A percentile compares a stretch with the other conserved stretches of the same genome.
Evolutionary conservation across 92 coral and sea anemone genomes (phyloP).

Genomic region (Parazoanthus atlanticus): DNA sequence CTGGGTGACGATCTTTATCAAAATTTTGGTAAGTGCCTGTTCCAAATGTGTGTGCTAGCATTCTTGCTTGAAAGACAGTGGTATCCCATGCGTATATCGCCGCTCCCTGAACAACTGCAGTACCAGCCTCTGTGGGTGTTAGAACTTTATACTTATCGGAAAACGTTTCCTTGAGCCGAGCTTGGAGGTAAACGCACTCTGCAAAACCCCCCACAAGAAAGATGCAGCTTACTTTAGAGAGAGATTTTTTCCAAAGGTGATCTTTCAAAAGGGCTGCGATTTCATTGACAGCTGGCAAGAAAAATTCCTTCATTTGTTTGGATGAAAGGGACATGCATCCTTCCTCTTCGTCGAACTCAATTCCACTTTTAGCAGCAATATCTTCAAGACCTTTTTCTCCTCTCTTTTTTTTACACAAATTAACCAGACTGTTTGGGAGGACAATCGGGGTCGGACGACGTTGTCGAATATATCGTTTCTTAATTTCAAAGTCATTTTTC

Average conservation of each 20-base stretch:
- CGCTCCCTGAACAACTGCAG: slow-evolving; percentile 72
- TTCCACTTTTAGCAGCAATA: background rate
- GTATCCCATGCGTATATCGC: slow-evolving; percentile 65
- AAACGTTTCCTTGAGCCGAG: slow-evolving; percentile 41
- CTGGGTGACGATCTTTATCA: slow-evolving; percentile 43
- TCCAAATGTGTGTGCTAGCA: slow-evolving; percentile 67
- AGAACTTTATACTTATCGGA: slow-evolving; percentile 25
- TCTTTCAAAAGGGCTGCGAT: slow-evolving; percentile 45
- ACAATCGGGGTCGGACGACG: background rate
- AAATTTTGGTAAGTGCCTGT: slow-evolving; percentile 40
- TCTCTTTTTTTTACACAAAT: background rate
- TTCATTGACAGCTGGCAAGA: slow-evolving; percentile 53
- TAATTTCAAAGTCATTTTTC: background rate
- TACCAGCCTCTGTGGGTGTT: slow-evolving; percentile 60
- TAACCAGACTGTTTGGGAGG: background rate
- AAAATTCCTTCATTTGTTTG: slow-evolving; percentile 46
- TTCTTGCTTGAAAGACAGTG: slow-evolving; percentile 52
- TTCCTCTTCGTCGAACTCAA: background rate
- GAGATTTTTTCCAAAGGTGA: slow-evolving; percentile 28
- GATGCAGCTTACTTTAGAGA: slow-evolving; percentile 42
- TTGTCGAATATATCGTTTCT: background rate
- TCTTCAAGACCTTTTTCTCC: background rate
- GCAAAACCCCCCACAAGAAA: slow-evolving; percentile 77
- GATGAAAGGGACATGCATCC: slow-evolving; percentile 57
- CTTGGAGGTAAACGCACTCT: slow-evolving; percentile 52